Conservation (phyloP, 1,140 invertebrate species). For the Achatina immaculata region DNA sequence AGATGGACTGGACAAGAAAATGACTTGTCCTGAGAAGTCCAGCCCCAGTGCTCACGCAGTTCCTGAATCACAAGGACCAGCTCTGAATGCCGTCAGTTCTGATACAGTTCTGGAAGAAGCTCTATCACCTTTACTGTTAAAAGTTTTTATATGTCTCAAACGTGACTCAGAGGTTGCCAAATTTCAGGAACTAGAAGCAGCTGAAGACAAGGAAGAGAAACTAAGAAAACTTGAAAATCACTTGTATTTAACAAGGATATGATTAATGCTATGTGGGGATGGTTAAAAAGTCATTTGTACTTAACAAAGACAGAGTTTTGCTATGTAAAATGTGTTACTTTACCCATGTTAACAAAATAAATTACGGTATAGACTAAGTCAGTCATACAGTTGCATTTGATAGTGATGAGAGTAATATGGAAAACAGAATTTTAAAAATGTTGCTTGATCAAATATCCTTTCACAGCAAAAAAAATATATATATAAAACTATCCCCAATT, state of each 20-base stretch:
- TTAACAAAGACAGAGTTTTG: too few species aligned
- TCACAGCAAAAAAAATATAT: too few species aligned
- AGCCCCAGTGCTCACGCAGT: slow-evolving; percentile 7
- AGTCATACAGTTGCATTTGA: too few species aligned
- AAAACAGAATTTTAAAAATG: too few species aligned
- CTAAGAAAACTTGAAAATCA: neutral
- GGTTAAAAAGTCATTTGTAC: too few species aligned
- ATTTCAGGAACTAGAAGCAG: neutral
- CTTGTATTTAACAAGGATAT: slow-evolving; percentile 8
- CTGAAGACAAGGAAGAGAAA: slow-evolving; percentile 11
- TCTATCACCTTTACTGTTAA: slow-evolving; percentile 41
- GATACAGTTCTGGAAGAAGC: slow-evolving; percentile 44
- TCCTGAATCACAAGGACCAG: slow-evolving; percentile 43
- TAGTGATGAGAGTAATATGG: too few species aligned
- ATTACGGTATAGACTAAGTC: too few species aligned
- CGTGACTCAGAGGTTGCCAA: slow-evolving; percentile 37
- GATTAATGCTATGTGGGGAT: neutral
- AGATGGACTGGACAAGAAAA: slow-evolving; percentile 38
- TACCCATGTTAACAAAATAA: too few species aligned
- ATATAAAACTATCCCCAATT: too few species aligned
- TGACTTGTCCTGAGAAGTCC: slow-evolving; percentile 7
- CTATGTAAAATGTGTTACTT: too few species aligned
- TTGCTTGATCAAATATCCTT: too few species aligned
- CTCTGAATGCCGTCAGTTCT: slow-evolving; percentile 40
- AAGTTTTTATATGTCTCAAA: slow-evolving; percentile 46